phyloP scores from a whole-genome alignment of 2,888 invertebrate species.

The Rhabditoides inermis region DNA sequence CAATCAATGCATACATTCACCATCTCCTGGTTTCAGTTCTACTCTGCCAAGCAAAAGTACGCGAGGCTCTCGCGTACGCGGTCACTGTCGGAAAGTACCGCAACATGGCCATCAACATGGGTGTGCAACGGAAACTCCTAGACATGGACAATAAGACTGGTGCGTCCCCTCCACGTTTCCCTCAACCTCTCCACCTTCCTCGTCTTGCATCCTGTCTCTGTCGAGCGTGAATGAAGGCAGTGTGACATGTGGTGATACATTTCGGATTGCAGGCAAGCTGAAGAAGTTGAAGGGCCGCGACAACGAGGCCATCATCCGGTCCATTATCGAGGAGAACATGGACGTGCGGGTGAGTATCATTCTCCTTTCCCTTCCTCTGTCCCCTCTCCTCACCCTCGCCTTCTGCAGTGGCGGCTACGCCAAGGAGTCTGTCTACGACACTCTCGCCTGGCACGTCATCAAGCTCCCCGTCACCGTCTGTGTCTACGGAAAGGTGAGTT shows the following conservation, averaged over 20 bases:
- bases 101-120: constrained; percentile 61
- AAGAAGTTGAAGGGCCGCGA: constrained; percentile 59
- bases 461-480: constrained; percentile 70
- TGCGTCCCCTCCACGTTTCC: no score
- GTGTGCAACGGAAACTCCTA: no score
- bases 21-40: constrained; percentile 53
- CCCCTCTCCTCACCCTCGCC: background rate
- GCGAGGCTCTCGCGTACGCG: constrained; percentile 74
- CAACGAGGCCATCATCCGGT: constrained; percentile 70
- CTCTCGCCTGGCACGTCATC: constrained; percentile 75
- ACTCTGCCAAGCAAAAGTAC: constrained; percentile 59
- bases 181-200: no score
- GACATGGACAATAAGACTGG: no score
- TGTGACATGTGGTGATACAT: no score
- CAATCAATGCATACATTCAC: background rate
- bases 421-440: constrained; percentile 69
- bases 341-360: constrained; percentile 63
- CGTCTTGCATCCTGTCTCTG: no score
- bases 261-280: constrained; percentile 44
- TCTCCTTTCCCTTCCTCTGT: no score
- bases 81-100: constrained; percentile 44
- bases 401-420: constrained; percentile 72
- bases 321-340: constrained; percentile 81
- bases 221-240: no score
- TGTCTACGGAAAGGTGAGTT: constrained; percentile 56